Evolutionary conservation across 2,113 vertebrate genomes (phyloP), one percentile per base, ranked within the genome.

Genomic region (Halcyon senegalensis): DNA sequence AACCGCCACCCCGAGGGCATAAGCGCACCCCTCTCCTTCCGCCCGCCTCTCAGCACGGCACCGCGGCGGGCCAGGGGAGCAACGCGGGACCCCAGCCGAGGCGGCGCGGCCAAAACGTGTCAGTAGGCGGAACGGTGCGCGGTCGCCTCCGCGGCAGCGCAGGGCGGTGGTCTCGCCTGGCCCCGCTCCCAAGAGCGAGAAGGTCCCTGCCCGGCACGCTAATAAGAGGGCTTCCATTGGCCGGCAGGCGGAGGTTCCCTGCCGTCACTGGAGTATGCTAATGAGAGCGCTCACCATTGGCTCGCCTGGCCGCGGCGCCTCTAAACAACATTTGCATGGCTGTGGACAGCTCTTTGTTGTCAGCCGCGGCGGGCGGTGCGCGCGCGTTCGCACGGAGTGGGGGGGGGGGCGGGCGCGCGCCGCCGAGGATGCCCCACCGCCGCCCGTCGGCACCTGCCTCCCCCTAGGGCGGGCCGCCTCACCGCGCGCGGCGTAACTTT

Each of bases 221-320:
- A 44, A 60, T 12, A 6, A 27, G 27, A 68, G 35, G 10, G 35
- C 58, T 75, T 58, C 76, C 64, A 90, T 95, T 96, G 91, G 97
- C 43, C 35, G 82, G 72, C 41, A 10, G 30, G 75, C 74, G 17
- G 81, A 84, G 90, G 59, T 66, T 89, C 89, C 82, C 2, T 16
- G 50, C 73, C 83, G 94, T 95, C 94, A 94, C 63, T 4, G 67
- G 21, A n/a, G 27, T 75, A 88, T 93, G 96, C 89, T 95, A 96
- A 93, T 37, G 69, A 64, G 15, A n/a, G 85, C 86, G 37, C 39
- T n/a, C n/a, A 62, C 79, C 74, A 96, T 96, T 96, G 97, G 97
- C 63, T 82, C 60, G 46, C 76, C 86, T 25, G 41, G 5, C 73
- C 10, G 89, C 82, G 60, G 73, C 85, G 19, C 89, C 92, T 37